Conservation (phyloP, 2,797 vertebrate species). For the Ceyx erithaca region DNA sequence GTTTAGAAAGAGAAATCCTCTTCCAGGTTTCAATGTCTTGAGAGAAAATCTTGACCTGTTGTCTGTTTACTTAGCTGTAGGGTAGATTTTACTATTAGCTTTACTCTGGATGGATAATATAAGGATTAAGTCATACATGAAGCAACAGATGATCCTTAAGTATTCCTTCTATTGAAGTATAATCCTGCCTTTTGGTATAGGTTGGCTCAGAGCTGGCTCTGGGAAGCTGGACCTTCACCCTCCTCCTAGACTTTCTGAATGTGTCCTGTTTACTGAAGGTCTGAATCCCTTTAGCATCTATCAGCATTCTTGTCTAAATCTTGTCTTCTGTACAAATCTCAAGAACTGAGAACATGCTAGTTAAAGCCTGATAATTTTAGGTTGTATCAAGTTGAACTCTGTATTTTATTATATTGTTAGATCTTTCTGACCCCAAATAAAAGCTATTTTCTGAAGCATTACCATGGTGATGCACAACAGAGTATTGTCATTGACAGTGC, state of each 20-base stretch:
- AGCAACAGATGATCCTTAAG: neutral
- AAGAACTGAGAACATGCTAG: neutral
- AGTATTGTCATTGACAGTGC: neutral
- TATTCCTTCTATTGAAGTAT: neutral
- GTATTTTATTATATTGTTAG: constrained; percentile 12
- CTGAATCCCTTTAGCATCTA: neutral
- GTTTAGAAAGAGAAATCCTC: neutral
- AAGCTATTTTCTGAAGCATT: constrained; percentile 49
- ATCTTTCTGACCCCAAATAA: constrained; percentile 43
- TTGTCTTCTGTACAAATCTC: neutral
- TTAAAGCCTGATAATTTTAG: neutral
- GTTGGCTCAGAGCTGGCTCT: neutral
- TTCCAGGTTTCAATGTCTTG: neutral
- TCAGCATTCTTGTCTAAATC: neutral
- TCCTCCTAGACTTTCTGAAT: neutral
- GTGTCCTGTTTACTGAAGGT: neutral
- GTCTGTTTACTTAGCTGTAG: neutral
- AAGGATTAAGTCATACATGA: neutral
- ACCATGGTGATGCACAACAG: constrained; percentile 49
- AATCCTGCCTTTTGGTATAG: neutral
- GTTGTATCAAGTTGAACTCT: neutral
- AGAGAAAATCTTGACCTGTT: neutral
- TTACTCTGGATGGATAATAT: neutral
- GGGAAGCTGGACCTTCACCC: neutral
- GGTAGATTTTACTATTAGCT: neutral